Conservation (phyloP, 2,888 invertebrate species). For the Sturmia bella region DNA sequence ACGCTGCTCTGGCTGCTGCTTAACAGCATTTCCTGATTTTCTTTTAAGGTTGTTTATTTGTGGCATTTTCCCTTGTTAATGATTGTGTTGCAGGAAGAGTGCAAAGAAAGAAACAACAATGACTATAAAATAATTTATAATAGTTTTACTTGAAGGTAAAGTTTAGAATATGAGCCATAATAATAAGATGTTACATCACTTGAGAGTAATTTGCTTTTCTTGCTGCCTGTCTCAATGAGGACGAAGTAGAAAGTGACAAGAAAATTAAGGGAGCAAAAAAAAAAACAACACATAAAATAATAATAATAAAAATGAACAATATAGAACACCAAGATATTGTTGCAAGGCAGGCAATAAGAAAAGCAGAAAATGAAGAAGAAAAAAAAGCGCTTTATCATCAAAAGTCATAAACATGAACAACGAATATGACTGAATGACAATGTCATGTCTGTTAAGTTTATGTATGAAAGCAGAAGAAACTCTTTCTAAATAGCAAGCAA, state of each 20-base stretch:
- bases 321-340: conserved; percentile 1
- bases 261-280: too few relatives aligned
- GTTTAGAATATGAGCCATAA: conserved; percentile 53
- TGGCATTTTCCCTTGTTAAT: conserved; percentile 46
- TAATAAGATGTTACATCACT: conserved; percentile 58
- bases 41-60: conserved; percentile 20
- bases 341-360: not conserved
- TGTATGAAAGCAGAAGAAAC: not conserved
- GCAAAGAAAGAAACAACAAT: not conserved
- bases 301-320: conserved; percentile 14
- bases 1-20: conserved; percentile 2
- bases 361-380: not conserved
- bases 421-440: conserved; percentile 56
- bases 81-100: conserved; percentile 8
- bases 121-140: conserved; percentile 49
- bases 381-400: conserved; percentile 56
- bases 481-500: not conserved
- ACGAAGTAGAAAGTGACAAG: conserved; percentile 48
- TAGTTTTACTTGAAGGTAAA: conserved; percentile 57
- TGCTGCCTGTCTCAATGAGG: not conserved
- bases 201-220: conserved; percentile 49
- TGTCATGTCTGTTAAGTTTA: conserved; percentile 60
- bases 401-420: conserved; percentile 61
- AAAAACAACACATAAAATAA: too few relatives aligned
- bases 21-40: conserved; percentile 5